phyloP scores from a whole-genome alignment of 2,888 invertebrate species.

The Arenicola marina region DNA sequence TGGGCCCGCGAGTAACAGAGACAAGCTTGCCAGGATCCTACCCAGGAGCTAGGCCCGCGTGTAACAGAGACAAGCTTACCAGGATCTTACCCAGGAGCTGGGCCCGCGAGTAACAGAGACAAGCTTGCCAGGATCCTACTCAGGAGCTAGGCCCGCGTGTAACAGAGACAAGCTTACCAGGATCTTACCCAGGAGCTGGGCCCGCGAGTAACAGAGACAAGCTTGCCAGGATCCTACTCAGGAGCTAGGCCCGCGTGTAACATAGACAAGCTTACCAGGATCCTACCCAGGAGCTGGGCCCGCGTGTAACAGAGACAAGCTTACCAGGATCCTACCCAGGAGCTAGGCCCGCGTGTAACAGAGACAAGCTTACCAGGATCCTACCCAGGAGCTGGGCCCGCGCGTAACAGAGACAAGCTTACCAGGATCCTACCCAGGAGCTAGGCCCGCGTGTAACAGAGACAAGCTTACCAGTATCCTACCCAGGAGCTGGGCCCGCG shows the following conservation, averaged over 20 bases:
- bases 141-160: slow-evolving; percentile 28
- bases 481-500: slow-evolving; percentile 23
- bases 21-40: slow-evolving; percentile 31
- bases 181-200: slow-evolving; percentile 23
- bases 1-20: slow-evolving; percentile 31
- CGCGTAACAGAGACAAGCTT: too few relatives aligned
- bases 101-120: slow-evolving; percentile 30
- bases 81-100: slow-evolving; percentile 25
- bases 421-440: slow-evolving; percentile 27
- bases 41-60: slow-evolving; percentile 26
- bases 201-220: too few relatives aligned
- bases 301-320: too few relatives aligned
- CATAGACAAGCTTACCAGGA: too few relatives aligned
- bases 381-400: slow-evolving; percentile 22
- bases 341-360: slow-evolving; percentile 31
- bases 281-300: slow-evolving; percentile 21
- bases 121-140: slow-evolving; percentile 30
- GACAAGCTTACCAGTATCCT: slow-evolving; percentile 32
- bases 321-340: slow-evolving; percentile 26
- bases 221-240: slow-evolving; percentile 28
- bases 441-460: slow-evolving; percentile 30
- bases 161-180: too few relatives aligned
- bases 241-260: slow-evolving; percentile 29
- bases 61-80: too few relatives aligned
- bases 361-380: slow-evolving; percentile 33